Percentiles rank a stretch among this genome's conserved stretches.
phyloP scores from a whole-genome alignment of 2,797 vertebrate species.

The Anolis apletophallus region DNA sequence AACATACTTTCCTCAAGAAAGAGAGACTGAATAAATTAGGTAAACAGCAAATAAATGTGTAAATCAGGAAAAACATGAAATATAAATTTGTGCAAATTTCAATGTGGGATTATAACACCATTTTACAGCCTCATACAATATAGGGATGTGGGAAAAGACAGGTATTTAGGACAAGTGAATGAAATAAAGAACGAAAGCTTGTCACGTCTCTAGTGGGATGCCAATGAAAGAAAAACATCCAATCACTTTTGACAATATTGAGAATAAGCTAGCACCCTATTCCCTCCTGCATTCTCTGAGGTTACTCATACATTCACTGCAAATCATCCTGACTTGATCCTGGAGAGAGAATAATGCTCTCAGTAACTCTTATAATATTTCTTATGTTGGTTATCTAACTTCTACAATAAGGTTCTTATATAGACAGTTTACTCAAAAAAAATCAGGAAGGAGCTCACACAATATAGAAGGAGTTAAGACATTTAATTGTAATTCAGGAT shows the following conservation, averaged over 20 bases:
- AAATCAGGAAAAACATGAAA: too few relatives aligned
- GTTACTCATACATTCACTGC: not conserved
- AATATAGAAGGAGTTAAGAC: not conserved
- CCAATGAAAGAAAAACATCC: not conserved
- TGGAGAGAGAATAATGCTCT: not conserved
- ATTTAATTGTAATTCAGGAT: not conserved
- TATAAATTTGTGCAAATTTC: too few relatives aligned
- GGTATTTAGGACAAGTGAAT: too few relatives aligned
- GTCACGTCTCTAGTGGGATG: too few relatives aligned
- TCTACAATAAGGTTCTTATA: not conserved
- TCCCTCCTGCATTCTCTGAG: not conserved
- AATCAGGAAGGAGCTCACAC: not conserved
- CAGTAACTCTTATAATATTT: not conserved
- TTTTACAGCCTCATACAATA: too few relatives aligned
- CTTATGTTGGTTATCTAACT: not conserved
- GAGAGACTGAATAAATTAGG: too few relatives aligned
- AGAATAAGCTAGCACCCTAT: not conserved
- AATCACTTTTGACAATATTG: not conserved
- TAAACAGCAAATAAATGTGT: too few relatives aligned
- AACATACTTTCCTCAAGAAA: too few relatives aligned
- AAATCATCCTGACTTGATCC: not conserved
- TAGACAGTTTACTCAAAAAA: not conserved
- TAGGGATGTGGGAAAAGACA: too few relatives aligned
- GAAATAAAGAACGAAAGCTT: too few relatives aligned
- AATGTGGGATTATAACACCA: too few relatives aligned